Percentiles rank a stretch among this genome's conserved stretches.
These are phyloP conservation scores for Pseudopipra pipra DNA, from an alignment of 2,113 vertebrate genomes.

Conservation along the genomic window DNA sequence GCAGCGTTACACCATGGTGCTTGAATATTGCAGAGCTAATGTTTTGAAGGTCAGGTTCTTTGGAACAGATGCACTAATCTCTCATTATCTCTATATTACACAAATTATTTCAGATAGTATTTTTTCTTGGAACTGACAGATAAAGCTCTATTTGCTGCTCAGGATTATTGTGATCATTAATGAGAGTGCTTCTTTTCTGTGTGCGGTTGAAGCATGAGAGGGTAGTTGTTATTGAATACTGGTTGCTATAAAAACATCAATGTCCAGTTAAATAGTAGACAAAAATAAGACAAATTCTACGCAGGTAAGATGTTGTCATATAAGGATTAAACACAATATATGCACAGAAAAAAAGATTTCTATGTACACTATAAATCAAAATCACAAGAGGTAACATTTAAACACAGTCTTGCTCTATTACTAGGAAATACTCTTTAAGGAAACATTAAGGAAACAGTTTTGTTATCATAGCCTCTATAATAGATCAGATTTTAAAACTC, in stretches of 20 bases:
- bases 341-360: neutral
- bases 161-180: conserved; percentile 52
- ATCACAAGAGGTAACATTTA: neutral
- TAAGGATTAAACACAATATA: neutral
- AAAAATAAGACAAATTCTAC: neutral
- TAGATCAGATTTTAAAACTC: neutral
- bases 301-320: neutral
- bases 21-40: conserved; percentile 13
- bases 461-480: neutral
- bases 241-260: neutral
- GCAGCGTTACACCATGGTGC: conserved; percentile 18
- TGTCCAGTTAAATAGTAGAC: neutral
- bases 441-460: neutral
- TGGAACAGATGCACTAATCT: conserved; percentile 56
- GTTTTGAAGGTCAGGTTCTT: conserved; percentile 53
- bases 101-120: conserved; percentile 25
- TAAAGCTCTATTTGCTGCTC: conserved; percentile 8
- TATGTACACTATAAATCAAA: neutral
- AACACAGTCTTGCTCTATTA: neutral
- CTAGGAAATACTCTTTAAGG: neutral
- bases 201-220: neutral
- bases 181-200: conserved; percentile 17
- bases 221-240: neutral
- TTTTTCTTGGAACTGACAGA: conserved; percentile 27
- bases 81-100: conserved; percentile 39